phyloP scores from a whole-genome alignment of 2,888 invertebrate genomes.

The Selenia dentaria region DNA sequence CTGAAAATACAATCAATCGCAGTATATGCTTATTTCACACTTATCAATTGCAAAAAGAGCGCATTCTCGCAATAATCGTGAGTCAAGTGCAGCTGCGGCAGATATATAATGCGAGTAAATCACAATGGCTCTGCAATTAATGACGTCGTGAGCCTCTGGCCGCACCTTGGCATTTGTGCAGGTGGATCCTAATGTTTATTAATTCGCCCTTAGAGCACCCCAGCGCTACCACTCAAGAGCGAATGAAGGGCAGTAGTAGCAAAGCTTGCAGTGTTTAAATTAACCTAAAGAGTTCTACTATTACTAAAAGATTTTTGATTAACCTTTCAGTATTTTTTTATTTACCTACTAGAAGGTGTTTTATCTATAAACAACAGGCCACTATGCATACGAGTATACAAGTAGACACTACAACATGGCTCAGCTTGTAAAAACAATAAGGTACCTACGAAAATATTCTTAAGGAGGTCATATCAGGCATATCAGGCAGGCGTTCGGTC shows the following conservation, averaged over 20 bases:
- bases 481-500: too few species aligned
- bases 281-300: too few species aligned
- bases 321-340: too few species aligned
- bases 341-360: too few species aligned
- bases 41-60: conserved; percentile 24
- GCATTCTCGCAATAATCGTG: conserved; percentile 52
- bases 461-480: too few species aligned
- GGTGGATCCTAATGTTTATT: conserved; percentile 38
- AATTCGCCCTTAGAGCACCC: conserved; percentile 39
- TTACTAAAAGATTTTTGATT: too few species aligned
- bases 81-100: conserved; percentile 75
- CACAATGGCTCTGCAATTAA: conserved; percentile 70
- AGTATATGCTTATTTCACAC: conserved; percentile 29
- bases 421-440: too few species aligned
- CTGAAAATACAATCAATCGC: conserved; percentile 13
- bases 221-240: conserved; percentile 3
- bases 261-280: conserved; percentile 4
- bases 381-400: too few species aligned
- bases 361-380: too few species aligned
- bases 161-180: conserved; percentile 29
- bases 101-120: conserved; percentile 67
- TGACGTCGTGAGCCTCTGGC: conserved; percentile 50
- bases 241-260: conserved; percentile 7
- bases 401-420: too few species aligned
- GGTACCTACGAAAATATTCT: too few species aligned